Evolutionary conservation across 2,888 invertebrate genomes (phyloP), one percentile per base, ranked within the genome.

Genomic region (Pollenia angustigena): DNA sequence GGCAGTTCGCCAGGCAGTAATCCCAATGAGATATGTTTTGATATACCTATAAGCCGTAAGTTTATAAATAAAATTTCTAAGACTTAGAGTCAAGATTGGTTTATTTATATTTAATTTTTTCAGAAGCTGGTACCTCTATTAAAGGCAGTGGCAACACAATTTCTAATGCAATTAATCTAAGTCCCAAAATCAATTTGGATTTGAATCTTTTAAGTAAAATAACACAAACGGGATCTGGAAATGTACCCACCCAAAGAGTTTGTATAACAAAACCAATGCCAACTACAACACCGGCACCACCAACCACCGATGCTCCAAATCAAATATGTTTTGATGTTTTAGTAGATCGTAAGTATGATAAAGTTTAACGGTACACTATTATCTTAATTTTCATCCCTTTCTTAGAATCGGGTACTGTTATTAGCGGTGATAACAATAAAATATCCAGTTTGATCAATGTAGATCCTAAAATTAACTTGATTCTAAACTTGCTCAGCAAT

Each of bases 251-350:
- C 0, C 76, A 83, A 46, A 76, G 71, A 54, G 42, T 78, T 1
- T 76, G 75, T 32, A 68, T 76, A 32, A 69, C 1, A 23, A 50
- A 40, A 12, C 54, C 71, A 2, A 69, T 46, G n/a, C 4, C 23
- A 40, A 50, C 71, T 4, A 69, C 56, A n/a, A 4, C 16, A 50
- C 62, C 60, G 7, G 23, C 14, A 46, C 40, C 9, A 0, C 16
- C 16, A 4, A 14, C 10, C 10, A 46, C 18, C 12, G 40, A n/a
- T 11, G n/a, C 10, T 1, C 11, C 62, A 23, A n/a, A n/a, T 44
- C 71, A 80, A 68, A 75, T 68, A 32, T 82, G 82, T 40, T 82
- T 82, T 60, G 44, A 82, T 18, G 44, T 82, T 16, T 40, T 50
- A 9, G 60, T 69, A 40, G 44, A 75, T 68, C 50, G 81, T 81